Conservation (phyloP, 2,113 vertebrate genomes). For the Trematocara marginatum region DNA sequence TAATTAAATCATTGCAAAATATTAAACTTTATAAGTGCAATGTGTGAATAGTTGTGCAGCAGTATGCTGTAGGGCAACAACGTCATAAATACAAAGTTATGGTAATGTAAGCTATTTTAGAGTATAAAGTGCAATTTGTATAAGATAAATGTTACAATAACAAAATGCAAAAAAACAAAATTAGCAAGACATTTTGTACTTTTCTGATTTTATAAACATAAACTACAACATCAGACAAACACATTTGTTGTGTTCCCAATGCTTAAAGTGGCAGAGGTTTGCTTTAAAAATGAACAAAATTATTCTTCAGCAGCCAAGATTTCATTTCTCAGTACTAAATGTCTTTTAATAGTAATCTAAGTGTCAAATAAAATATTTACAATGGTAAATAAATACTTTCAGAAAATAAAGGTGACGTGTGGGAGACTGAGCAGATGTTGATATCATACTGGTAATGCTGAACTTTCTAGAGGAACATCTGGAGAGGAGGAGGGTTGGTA, state of each 20-base stretch:
- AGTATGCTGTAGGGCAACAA: not conserved
- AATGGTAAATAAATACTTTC: not conserved
- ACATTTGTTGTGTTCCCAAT: not conserved
- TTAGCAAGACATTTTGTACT: not conserved
- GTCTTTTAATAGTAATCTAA: not conserved
- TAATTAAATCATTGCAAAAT: not conserved
- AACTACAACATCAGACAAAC: not conserved
- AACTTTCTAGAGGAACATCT: constrained; percentile 27
- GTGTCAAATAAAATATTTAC: not conserved
- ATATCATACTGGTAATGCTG: not conserved
- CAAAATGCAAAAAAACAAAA: not conserved
- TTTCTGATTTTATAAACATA: not conserved
- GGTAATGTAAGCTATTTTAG: not conserved
- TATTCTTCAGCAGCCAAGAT: not conserved
- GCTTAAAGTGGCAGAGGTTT: not conserved
- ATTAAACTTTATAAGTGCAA: not conserved
- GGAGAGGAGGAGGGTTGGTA: not conserved
- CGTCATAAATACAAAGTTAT: not conserved
- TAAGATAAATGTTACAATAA: not conserved
- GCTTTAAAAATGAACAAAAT: not conserved
- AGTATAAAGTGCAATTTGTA: not conserved
- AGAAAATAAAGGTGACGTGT: not conserved
- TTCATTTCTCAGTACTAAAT: not conserved
- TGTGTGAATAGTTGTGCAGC: not conserved
- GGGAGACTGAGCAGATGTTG: not conserved